Conservation (phyloP, 2,113 vertebrate genomes). For the Scalopus aquaticus region DNA sequence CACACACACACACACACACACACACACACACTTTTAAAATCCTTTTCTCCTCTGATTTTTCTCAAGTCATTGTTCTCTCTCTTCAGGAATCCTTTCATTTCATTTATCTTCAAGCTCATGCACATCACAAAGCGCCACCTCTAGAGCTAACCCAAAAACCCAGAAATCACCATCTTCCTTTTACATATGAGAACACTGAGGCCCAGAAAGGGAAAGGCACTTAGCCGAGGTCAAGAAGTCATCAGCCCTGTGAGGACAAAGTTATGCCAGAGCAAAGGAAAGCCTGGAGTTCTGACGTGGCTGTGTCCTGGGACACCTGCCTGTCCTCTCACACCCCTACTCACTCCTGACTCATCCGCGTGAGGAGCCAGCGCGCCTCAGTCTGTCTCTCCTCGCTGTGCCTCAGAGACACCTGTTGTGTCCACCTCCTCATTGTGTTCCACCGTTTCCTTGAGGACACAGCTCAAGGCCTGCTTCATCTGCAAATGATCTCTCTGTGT, state of each 20-base stretch:
- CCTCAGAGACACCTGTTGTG: not conserved
- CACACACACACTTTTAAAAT: not conserved
- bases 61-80: not conserved
- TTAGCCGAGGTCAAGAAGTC: not conserved
- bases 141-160: not conserved
- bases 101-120: not conserved
- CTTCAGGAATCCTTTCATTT: not conserved
- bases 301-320: not conserved
- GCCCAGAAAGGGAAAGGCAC: not conserved
- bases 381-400: accelerated
- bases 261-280: not conserved
- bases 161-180: not conserved
- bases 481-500: not conserved
- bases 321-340: not conserved
- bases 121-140: accelerated
- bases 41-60: not conserved
- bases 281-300: not conserved
- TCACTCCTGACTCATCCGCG: not conserved
- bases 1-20: not conserved
- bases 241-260: not conserved
- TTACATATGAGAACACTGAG: not conserved
- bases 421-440: not conserved
- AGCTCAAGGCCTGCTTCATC: not conserved
- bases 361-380: not conserved
- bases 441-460: not conserved